Evolutionary conservation across 2,797 vertebrate species (phyloP).

Genomic region (Sebastes umbrosus): DNA sequence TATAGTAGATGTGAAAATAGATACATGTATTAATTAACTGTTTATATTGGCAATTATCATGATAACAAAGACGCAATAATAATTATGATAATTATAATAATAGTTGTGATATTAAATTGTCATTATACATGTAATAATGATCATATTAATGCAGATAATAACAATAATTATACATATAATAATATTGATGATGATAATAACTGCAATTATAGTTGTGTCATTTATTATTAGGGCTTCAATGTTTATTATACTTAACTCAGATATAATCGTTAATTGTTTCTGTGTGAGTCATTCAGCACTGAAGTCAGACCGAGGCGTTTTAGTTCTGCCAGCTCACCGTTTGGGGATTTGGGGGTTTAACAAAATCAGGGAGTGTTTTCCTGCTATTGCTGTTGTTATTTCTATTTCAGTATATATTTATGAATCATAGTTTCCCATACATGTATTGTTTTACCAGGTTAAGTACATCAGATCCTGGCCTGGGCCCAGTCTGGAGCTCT

Average conservation of each 20-base stretch:
- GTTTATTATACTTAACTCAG: background rate
- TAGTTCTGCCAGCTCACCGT: background rate
- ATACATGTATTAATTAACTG: background rate
- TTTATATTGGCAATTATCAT: background rate
- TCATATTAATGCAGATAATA: too few species aligned
- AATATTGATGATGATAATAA: background rate
- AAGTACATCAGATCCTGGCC: background rate
- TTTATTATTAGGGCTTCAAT: background rate
- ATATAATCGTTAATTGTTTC: background rate
- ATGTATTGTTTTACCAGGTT: background rate
- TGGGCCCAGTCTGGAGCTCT: background rate
- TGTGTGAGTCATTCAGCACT: background rate
- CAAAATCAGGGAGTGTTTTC: background rate
- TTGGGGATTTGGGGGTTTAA: background rate
- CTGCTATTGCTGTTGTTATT: background rate
- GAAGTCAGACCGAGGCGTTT: background rate
- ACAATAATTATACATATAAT: too few species aligned
- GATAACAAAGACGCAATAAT: background rate
- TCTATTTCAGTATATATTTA: background rate
- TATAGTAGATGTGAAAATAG: background rate
- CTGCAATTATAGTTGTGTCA: background rate
- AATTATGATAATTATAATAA: background rate
- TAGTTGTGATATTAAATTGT: background rate
- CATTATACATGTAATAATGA: background rate
- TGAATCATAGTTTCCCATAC: background rate